Conservation (phyloP, 2,113 vertebrate species). For the Taurulus bubalis region DNA sequence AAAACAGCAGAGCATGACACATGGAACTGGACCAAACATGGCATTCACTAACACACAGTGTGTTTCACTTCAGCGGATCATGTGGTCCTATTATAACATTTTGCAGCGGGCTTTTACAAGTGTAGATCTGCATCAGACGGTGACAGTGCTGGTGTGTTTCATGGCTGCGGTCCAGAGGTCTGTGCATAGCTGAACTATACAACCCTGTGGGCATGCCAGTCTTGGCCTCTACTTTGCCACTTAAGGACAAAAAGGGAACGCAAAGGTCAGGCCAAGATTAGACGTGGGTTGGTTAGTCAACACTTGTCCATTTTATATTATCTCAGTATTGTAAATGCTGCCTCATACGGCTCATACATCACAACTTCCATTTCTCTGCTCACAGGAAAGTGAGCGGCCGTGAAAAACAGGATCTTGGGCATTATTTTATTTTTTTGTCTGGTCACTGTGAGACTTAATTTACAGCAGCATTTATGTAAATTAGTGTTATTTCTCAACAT, state of each 20-base stretch:
- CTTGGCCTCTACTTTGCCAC: constrained; percentile 45
- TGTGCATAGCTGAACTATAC: constrained; percentile 62
- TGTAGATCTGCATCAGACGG: constrained; percentile 5
- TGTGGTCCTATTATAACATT: background rate
- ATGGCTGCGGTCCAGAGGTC: constrained; percentile 39
- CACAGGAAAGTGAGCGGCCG: background rate
- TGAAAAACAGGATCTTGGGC: background rate
- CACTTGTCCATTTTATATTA: constrained; percentile 34
- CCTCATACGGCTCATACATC: constrained; percentile 27
- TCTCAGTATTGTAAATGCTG: constrained; percentile 51
- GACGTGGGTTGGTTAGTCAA: constrained; percentile 38
- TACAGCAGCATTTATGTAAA: background rate
- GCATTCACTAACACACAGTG: background rate
- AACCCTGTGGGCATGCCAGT: constrained; percentile 44
- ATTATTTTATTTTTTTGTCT: background rate
- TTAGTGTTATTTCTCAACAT: background rate
- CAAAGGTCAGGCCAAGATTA: constrained; percentile 80
- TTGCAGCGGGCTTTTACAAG: background rate
- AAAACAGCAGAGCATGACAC: background rate
- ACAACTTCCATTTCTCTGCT: constrained; percentile 1
- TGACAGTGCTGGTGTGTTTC: constrained; percentile 13
- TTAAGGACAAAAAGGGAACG: constrained; percentile 77
- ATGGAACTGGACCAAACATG: background rate
- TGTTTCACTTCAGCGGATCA: constrained; percentile 3
- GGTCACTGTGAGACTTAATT: background rate